These are phyloP conservation scores for Guaruba guarouba DNA, from an alignment of 2,113 vertebrate species.

Conservation along the genomic window DNA sequence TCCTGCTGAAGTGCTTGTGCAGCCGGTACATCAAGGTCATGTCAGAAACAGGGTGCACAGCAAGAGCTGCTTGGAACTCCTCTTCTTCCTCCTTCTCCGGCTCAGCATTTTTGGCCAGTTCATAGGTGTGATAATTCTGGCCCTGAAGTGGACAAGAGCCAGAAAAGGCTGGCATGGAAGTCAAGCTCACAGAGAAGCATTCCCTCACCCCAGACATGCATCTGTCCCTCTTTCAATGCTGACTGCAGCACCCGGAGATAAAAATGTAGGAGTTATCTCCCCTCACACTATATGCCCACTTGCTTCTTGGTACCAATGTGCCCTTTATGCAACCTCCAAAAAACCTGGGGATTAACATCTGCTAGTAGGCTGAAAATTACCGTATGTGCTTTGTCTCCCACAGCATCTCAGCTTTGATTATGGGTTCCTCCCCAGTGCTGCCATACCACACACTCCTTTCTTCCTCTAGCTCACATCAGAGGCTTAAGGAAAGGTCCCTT, in stretches of 20 bases:
- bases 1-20: slow-evolving; percentile 90
- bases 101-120: slow-evolving; percentile 90
- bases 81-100: slow-evolving; percentile 86
- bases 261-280: fast-evolving
- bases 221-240: not conserved
- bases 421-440: fast-evolving
- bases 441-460: not conserved
- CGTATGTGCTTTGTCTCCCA: not conserved
- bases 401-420: not conserved
- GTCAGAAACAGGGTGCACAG: slow-evolving; percentile 90
- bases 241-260: not conserved
- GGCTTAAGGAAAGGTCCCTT: not conserved
- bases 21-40: slow-evolving; percentile 91
- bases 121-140: slow-evolving; percentile 88
- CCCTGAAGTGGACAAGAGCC: slow-evolving; percentile 72
- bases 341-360: not conserved
- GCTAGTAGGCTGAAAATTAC: not conserved
- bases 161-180: not conserved
- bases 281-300: not conserved
- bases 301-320: not conserved
- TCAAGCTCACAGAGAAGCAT: not conserved
- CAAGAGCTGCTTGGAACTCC: slow-evolving; percentile 83
- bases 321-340: not conserved
- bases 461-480: not conserved
- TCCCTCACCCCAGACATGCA: not conserved